These are phyloP conservation scores for Suncus etruscus DNA, from an alignment of 2,113 vertebrate genomes.

Conservation along the genomic window DNA sequence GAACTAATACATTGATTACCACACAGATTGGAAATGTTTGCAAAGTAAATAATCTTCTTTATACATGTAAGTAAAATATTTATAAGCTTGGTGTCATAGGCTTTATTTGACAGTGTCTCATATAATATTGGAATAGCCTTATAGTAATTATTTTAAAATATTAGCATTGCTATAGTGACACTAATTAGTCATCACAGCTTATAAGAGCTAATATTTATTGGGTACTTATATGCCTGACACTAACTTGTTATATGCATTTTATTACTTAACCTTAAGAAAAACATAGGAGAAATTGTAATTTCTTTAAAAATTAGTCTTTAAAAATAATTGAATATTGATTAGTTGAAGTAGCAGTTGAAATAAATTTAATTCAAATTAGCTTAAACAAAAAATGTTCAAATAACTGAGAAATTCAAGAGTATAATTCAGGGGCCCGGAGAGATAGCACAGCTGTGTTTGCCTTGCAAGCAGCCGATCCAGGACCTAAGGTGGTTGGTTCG, in stretches of 20 bases:
- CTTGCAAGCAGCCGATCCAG: too few species aligned
- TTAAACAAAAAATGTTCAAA: neutral
- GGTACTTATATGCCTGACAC: neutral
- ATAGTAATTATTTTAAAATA: conserved; percentile 23
- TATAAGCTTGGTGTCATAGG: neutral
- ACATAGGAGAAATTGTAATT: neutral
- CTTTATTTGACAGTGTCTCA: neutral
- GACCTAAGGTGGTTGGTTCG: too few species aligned
- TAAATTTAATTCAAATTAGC: conserved; percentile 31
- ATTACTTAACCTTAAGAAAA: conserved; percentile 42
- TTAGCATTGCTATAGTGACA: neutral
- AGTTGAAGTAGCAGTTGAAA: conserved; percentile 26
- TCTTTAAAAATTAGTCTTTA: neutral
- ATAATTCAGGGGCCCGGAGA: too few species aligned
- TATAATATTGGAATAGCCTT: neutral
- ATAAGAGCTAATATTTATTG: neutral
- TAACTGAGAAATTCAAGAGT: conserved; percentile 16
- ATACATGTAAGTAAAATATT: conserved; percentile 49
- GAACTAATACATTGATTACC: conserved; percentile 20
- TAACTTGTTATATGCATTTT: conserved; percentile 15
- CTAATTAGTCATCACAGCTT: neutral
- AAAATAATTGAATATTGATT: neutral
- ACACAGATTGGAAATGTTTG: conserved; percentile 52
- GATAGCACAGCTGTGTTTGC: too few species aligned
- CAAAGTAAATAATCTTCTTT: conserved; percentile 46